Percentiles rank a stretch among this genome's conserved stretches.
phyloP scores from a whole-genome alignment of 2,797 vertebrate species.

The Syndactyla subalaris region DNA sequence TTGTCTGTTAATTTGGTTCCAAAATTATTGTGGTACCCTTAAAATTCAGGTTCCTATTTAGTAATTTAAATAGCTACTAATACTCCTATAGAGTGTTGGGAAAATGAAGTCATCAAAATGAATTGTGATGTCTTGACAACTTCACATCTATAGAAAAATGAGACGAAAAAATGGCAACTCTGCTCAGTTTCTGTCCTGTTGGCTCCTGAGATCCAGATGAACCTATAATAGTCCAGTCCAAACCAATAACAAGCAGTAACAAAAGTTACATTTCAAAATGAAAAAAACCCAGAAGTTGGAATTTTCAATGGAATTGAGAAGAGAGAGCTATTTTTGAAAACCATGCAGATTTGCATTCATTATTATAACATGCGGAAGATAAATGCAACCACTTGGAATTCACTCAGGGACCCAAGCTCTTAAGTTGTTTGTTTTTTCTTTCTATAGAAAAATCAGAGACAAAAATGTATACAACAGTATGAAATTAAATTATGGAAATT shows the following conservation, averaged over 20 bases:
- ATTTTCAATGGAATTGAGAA: neutral
- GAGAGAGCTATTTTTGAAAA: neutral
- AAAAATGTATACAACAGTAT: neutral
- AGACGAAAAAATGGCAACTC: neutral
- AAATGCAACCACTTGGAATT: neutral
- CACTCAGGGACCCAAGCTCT: neutral
- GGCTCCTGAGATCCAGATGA: neutral
- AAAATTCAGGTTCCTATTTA: neutral
- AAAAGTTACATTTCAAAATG: neutral
- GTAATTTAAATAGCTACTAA: neutral
- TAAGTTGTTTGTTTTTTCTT: neutral
- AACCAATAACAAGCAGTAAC: neutral
- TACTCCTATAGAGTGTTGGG: neutral
- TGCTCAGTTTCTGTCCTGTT: neutral
- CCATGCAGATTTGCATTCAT: neutral
- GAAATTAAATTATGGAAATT: slow-evolving; percentile 18
- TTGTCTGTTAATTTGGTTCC: neutral
- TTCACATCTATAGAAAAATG: neutral
- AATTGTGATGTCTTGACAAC: neutral
- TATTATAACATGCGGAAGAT: neutral
- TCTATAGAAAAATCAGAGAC: neutral
- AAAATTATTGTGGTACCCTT: neutral
- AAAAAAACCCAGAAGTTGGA: fast-evolving
- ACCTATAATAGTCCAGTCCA: neutral
- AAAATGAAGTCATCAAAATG: neutral